Conservation (phyloP, 1,140 invertebrate species). For the Meloidogyne hapla region DNA sequence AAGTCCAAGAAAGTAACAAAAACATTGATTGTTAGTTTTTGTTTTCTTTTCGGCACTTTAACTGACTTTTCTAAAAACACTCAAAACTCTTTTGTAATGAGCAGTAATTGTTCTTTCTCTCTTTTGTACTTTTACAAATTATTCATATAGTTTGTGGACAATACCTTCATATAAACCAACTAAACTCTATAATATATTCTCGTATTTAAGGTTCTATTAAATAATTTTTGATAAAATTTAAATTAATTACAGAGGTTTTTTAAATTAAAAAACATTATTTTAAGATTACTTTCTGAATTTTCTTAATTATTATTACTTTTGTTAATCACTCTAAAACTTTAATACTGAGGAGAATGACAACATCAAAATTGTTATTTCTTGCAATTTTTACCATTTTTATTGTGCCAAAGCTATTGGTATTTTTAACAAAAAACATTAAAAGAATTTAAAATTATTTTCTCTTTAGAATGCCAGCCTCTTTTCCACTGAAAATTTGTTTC, state of each 20-base stretch:
- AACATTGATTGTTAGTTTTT: no score
- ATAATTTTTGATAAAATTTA: no score
- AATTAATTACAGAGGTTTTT: no score
- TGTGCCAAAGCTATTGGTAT: neutral
- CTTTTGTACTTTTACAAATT: neutral
- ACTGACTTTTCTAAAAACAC: neutral
- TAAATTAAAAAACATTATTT: no score
- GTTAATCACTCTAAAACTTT: neutral
- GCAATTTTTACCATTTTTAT: neutral
- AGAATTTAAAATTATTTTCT: neutral
- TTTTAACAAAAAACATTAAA: neutral
- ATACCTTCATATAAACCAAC: no score
- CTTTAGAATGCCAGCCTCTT: slow-evolving; percentile 15
- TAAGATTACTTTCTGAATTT: no score
- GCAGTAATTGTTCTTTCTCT: neutral
- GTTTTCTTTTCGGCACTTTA: no score
- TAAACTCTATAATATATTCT: no score
- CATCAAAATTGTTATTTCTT: neutral
- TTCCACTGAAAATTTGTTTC: neutral
- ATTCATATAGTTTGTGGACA: no score
- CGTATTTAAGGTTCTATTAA: no score
- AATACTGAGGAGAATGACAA: neutral
- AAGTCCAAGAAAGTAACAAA: no score
- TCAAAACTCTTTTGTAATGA: neutral
- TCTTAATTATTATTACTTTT: no score